These are phyloP conservation scores for Burhinus oedicnemus DNA, from an alignment of 2,113 vertebrate species.

Conservation along the genomic window DNA sequence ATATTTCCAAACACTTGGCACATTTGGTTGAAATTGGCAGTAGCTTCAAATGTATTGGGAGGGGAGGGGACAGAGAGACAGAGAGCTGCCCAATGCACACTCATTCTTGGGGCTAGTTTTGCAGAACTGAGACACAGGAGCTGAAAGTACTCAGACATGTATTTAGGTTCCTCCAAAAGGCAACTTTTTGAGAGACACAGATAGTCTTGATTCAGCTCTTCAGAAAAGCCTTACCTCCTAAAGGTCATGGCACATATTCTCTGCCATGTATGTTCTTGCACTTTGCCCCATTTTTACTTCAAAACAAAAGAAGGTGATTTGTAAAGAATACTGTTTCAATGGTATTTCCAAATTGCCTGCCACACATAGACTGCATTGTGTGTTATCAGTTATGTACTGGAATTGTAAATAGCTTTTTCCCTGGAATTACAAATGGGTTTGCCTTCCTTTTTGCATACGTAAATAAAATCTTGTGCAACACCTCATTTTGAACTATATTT, in stretches of 20 bases:
- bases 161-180: background rate
- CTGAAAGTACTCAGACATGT: background rate
- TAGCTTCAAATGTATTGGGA: background rate
- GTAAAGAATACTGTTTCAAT: background rate
- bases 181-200: background rate
- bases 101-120: background rate
- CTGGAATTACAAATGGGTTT: constrained; percentile 28
- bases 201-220: background rate
- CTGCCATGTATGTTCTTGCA: background rate
- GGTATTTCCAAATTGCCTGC: background rate
- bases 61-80: background rate
- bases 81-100: background rate
- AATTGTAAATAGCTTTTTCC: constrained; percentile 23
- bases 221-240: background rate
- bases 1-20: background rate
- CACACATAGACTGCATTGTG: background rate
- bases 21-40: background rate
- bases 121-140: background rate
- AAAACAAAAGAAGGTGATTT: background rate
- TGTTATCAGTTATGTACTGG: background rate
- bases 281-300: background rate
- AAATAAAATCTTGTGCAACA: background rate
- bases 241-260: background rate
- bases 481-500: background rate
- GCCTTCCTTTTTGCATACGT: background rate